Conservation (phyloP, 2,888 invertebrate genomes). For the Eudemis profundana region DNA sequence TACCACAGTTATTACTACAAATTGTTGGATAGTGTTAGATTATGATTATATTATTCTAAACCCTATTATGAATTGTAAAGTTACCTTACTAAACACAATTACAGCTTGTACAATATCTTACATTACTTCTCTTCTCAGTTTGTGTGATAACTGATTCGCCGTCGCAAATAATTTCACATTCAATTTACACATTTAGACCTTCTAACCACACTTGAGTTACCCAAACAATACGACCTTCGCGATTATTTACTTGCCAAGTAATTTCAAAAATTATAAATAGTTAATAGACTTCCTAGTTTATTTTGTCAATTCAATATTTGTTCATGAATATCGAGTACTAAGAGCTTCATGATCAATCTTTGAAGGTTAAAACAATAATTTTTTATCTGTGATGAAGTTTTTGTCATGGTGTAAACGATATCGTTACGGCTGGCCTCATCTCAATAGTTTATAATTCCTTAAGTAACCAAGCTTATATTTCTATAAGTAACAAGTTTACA, state of each 20-base stretch:
- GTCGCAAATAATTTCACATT: slow-evolving; percentile 5
- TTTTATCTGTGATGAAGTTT: slow-evolving; percentile 21
- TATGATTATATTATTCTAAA: too few relatives aligned
- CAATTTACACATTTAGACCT: slow-evolving; percentile 1
- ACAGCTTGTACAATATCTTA: neutral
- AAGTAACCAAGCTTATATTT: slow-evolving; percentile 24
- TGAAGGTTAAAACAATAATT: slow-evolving; percentile 36
- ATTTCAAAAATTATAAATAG: slow-evolving; percentile 25
- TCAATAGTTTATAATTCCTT: slow-evolving; percentile 20
- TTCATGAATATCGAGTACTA: slow-evolving; percentile 34
- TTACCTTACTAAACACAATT: neutral
- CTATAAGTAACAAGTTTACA: neutral
- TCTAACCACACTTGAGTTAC: neutral
- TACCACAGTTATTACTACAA: too few relatives aligned
- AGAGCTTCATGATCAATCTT: slow-evolving; percentile 28
- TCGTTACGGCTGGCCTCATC: slow-evolving; percentile 33
- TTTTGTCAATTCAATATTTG: slow-evolving; percentile 36
- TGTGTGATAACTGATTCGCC: neutral
- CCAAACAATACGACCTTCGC: slow-evolving; percentile 27
- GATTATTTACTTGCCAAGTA: slow-evolving; percentile 36
- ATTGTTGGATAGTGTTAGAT: too few relatives aligned
- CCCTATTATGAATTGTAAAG: neutral
- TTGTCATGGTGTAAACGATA: slow-evolving; percentile 26
- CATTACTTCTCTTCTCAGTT: neutral
- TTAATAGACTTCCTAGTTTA: slow-evolving; percentile 34